phyloP scores from a whole-genome alignment of 2,113 vertebrate species.

The Dipodomys ordii region DNA sequence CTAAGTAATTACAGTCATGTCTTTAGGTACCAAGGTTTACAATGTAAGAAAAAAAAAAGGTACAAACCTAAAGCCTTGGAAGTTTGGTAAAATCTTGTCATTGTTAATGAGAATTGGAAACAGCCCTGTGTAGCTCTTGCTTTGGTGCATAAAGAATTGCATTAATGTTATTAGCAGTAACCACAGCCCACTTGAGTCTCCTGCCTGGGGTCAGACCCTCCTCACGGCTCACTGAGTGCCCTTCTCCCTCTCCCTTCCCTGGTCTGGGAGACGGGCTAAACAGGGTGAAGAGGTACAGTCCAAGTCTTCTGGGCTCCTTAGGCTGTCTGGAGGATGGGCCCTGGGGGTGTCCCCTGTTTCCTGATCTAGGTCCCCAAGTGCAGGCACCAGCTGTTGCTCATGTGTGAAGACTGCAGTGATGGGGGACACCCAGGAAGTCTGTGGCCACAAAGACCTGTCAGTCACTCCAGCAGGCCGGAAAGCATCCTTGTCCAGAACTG shows the following conservation, averaged over 20 bases:
- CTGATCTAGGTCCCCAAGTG: background rate
- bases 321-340: background rate
- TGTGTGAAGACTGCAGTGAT: background rate
- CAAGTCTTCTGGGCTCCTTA: background rate
- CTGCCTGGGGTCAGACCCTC: background rate
- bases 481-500: background rate
- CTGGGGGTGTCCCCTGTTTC: background rate
- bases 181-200: background rate
- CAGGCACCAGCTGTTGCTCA: background rate
- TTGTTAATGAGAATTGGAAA: constrained; percentile 51
- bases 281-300: background rate
- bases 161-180: background rate
- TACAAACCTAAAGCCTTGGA: background rate
- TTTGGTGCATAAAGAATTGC: constrained; percentile 9
- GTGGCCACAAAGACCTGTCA: background rate
- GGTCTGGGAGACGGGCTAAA: background rate
- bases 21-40: constrained; percentile 50
- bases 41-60: background rate
- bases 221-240: background rate
- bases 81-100: constrained; percentile 28
- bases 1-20: background rate
- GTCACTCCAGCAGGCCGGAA: background rate
- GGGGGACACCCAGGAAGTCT: background rate
- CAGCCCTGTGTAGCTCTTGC: background rate
- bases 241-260: background rate